Base-by-base conservation (phyloP, 2,888 invertebrate species). In the Drosophila buzzatii region DNA sequence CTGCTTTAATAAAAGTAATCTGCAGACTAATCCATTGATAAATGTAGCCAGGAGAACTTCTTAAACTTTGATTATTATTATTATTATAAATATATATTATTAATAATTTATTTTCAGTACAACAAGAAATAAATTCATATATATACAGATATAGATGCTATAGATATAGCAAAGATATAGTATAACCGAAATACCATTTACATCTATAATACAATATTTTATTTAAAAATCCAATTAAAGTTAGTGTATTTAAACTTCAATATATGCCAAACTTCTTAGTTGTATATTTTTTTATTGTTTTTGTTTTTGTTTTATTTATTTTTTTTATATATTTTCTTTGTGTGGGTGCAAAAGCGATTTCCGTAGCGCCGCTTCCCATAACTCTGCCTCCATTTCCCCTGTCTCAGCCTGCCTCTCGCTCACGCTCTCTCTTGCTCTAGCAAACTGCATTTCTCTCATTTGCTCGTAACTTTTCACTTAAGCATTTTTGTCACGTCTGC, bases 401-500 rank as follows among this genome's bases (percentile, higher is more conserved):
- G 41, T 12, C 44, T 1, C 42, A 4, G 4, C 10, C 18, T 10
- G n/a, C 14, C 55, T 12, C 37, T 18, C 61, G 16, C 44, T 7
- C 62, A 1, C 37, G 3, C 12, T 18, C 18, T 14, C 27, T 31
- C 51, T 55, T 49, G 35, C 62, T 18, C 23, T 31, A 12, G 14
- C 59, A 58, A 37, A 14, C 42, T 60, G 23, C 51, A 41, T 12
- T 49, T 42, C 37, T 52, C 63, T 44, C n/a, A 45, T 57, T 60
- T 39, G 73, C 82, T 86, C 88, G 80, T 85, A 86, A 86, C 86
- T 89, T 86, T 86, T 86, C 87, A 86, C 86, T 86, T 89, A 85
- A 76, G 85, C 80, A 86, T 86, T 86, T 86, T 89, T 86, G 86
- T 86, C 86, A 86, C 86, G 86, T 86, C 89, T 86, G 88, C 79